Evolutionary conservation across 2,797 vertebrate species (phyloP), one percentile per base, ranked within the genome.

Genomic region (Uromys caudimaculatus): DNA sequence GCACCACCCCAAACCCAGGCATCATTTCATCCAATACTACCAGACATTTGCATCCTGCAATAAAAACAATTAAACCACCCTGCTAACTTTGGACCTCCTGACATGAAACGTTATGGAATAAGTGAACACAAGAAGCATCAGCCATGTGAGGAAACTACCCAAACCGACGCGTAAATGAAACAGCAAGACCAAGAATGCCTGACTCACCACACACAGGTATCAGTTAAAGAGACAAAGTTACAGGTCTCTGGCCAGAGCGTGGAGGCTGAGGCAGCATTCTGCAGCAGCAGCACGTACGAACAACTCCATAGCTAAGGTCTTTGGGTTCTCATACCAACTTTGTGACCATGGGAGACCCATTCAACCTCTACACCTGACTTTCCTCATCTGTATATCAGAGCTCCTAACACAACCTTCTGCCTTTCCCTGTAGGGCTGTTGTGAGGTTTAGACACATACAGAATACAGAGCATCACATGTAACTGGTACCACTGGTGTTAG

Each of bases 51-150:
- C 54, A 54, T 60, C 41, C 79, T 62, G 5, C 7, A 16, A 81
- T 29, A 58, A 92, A 97, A 96, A 90, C 2, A 83, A 89, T 62
- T 71, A 71, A 73, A 50, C 62, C 76, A 47, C 32, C 14, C 7
- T 24, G 58, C 56, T 81, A 77, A 75, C 6, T n/a, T 50, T 75
- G 69, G 32, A 44, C 69, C 38, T 92, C 47, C 52, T 78, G 32
- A 96, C 13, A 14, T 58, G 14, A 89, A 88, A 62, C 38, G 24
- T 14, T 56, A 52, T 21, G 29, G 44, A 67, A 41, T 1, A 23
- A n/a, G 90, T 60, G 47, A 89, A 91, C 12, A 69, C 32, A 56
- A 91, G 77, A 87, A 62, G 47, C 17, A 38, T 44, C 38, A 6
- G 47, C 44, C 64, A 38, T 41, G 29, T 38, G 62, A 60, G 78